phyloP scores from a whole-genome alignment of 1,140 invertebrate genomes.

The Nymphalis io region DNA sequence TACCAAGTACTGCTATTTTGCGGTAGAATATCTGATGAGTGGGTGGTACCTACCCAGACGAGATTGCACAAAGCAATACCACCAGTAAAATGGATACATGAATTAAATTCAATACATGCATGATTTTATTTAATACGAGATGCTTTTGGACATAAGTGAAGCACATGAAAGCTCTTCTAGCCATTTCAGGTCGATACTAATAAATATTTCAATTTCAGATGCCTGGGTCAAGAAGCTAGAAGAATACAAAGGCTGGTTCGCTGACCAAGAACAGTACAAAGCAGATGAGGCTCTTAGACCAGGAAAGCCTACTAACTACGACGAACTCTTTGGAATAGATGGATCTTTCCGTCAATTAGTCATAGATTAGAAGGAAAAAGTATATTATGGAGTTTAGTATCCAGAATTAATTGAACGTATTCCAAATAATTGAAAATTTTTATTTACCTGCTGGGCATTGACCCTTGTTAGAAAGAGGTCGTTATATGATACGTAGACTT shows the following conservation, averaged over 20 bases:
- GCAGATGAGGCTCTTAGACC: slow-evolving; percentile 88
- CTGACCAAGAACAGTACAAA: slow-evolving; percentile 87
- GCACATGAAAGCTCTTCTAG: too few relatives aligned
- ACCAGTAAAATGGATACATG: too few relatives aligned
- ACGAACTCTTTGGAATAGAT: slow-evolving; percentile 91
- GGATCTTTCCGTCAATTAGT: slow-evolving; percentile 90
- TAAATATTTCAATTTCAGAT: slow-evolving; percentile 71
- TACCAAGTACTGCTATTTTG: too few relatives aligned
- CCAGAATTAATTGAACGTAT: slow-evolving; percentile 10
- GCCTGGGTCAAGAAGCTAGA: slow-evolving; percentile 88
- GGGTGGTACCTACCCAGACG: too few relatives aligned
- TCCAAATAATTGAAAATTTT: not conserved
- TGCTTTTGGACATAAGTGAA: too few relatives aligned
- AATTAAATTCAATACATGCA: too few relatives aligned
- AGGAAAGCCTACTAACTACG: slow-evolving; percentile 83
- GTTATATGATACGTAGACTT: not conserved
- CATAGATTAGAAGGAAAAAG: slow-evolving; percentile 83
- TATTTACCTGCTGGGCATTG: not conserved
- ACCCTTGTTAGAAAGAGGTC: not conserved
- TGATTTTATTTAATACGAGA: not conserved
- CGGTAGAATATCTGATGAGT: too few relatives aligned
- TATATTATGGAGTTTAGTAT: slow-evolving; percentile 2
- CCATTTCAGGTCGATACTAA: not conserved
- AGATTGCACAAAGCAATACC: too few relatives aligned
- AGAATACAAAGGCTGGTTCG: slow-evolving; percentile 89